Conservation (phyloP, 2,113 vertebrate species). For the Oostethus manadensis region DNA sequence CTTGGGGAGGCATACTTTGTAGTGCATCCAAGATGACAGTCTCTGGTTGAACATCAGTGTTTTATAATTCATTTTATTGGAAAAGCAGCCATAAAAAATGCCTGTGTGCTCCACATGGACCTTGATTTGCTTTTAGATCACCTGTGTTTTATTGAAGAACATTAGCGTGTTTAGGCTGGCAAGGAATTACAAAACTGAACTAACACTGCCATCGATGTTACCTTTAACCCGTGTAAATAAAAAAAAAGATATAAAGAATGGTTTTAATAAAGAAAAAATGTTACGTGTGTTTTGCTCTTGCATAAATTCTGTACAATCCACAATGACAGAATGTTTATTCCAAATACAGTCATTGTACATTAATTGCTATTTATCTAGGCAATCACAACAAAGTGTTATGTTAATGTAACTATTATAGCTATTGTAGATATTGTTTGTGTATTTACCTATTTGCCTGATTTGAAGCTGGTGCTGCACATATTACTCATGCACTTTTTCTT, state of each 20-base stretch:
- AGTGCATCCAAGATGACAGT: constrained; percentile 54
- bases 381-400: not conserved
- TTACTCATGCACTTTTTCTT: not conserved
- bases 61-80: constrained; percentile 21
- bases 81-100: not conserved
- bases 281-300: too few relatives aligned
- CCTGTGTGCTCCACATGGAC: not conserved
- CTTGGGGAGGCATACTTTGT: constrained; percentile 39
- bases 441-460: not conserved
- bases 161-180: constrained; percentile 12
- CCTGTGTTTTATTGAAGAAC: not conserved
- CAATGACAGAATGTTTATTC: too few relatives aligned
- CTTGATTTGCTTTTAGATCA: not conserved
- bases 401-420: not conserved
- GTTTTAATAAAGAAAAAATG: too few relatives aligned
- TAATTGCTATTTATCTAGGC: too few relatives aligned
- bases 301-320: too few relatives aligned
- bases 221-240: not conserved
- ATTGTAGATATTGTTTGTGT: not conserved
- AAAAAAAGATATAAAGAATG: too few relatives aligned
- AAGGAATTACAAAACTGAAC: constrained; percentile 6
- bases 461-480: not conserved
- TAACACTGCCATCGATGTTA: constrained; percentile 4
- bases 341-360: too few relatives aligned
- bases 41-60: constrained; percentile 31